These are phyloP conservation scores for Teinopalpus imperialis DNA, from an alignment of 2,888 invertebrate species.

Conservation along the genomic window DNA sequence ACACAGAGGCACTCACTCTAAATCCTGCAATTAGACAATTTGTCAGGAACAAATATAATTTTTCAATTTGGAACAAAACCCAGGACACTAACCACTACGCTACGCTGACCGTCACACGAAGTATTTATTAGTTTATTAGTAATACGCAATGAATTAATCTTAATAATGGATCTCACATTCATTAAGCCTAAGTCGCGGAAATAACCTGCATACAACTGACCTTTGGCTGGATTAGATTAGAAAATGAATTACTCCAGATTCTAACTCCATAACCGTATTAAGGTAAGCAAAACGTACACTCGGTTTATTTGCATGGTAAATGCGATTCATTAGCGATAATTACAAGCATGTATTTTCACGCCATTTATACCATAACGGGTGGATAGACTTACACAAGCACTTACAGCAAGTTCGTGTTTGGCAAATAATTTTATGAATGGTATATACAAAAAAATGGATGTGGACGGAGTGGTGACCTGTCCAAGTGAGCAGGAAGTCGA, in stretches of 20 bases:
- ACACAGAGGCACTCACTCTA: too few species aligned
- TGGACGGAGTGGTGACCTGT: too few species aligned
- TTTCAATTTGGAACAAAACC: too few species aligned
- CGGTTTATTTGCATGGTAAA: slow-evolving; percentile 15
- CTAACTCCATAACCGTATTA: slow-evolving; percentile 11
- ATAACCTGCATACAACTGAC: slow-evolving; percentile 6
- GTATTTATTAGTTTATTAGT: too few species aligned
- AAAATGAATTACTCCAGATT: slow-evolving; percentile 22
- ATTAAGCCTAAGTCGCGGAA: slow-evolving; percentile 19
- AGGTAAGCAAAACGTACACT: slow-evolving; percentile 4
- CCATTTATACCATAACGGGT: slow-evolving; percentile 15
- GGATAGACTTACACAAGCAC: slow-evolving; percentile 3
- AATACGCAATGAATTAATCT: slow-evolving; percentile 16
- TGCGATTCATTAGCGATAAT: slow-evolving; percentile 19
- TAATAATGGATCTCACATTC: slow-evolving; percentile 9
- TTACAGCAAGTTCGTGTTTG: too few species aligned
- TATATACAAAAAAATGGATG: too few species aligned
- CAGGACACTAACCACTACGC: too few species aligned
- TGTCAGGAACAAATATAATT: too few species aligned
- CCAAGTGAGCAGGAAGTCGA: too few species aligned
- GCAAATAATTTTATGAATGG: too few species aligned
- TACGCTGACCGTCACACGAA: too few species aligned
- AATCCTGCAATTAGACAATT: too few species aligned
- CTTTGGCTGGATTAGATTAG: slow-evolving; percentile 21
- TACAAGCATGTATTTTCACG: slow-evolving; percentile 19